These are phyloP conservation scores for Harpagus bidentatus DNA, from an alignment of 2,113 vertebrate genomes.

Conservation along the genomic window DNA sequence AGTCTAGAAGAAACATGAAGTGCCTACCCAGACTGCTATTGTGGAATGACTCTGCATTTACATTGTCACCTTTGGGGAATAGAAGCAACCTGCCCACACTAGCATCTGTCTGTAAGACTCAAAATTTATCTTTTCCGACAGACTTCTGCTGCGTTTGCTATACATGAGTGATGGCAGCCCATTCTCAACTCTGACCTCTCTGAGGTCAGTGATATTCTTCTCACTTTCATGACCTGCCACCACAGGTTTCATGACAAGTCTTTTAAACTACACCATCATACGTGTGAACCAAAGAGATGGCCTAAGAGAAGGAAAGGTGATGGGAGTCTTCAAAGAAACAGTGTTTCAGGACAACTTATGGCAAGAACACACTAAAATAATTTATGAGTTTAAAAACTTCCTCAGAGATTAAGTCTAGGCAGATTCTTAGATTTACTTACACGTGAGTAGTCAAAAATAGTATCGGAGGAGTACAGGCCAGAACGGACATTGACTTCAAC, in stretches of 20 bases:
- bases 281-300: not conserved
- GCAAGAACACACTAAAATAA: not conserved
- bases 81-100: not conserved
- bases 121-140: not conserved
- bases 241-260: not conserved
- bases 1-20: not conserved
- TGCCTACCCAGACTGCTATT: not conserved
- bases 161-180: not conserved
- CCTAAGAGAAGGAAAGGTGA: not conserved
- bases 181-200: not conserved
- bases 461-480: constrained; percentile 69
- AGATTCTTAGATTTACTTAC: constrained; percentile 53
- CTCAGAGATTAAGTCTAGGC: not conserved
- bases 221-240: not conserved
- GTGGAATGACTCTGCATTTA: not conserved
- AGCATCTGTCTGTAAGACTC: not conserved
- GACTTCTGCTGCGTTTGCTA: not conserved
- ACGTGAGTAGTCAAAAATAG: constrained; percentile 68
- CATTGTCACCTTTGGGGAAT: not conserved
- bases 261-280: not conserved
- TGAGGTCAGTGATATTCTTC: not conserved
- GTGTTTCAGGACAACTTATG: not conserved
- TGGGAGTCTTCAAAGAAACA: not conserved
- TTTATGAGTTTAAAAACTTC: not conserved
- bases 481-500: constrained; percentile 52